Percentiles rank a stretch among this genome's conserved stretches.
phyloP scores from a whole-genome alignment of 1,140 invertebrate genomes.

The Globodera rostochiensis region DNA sequence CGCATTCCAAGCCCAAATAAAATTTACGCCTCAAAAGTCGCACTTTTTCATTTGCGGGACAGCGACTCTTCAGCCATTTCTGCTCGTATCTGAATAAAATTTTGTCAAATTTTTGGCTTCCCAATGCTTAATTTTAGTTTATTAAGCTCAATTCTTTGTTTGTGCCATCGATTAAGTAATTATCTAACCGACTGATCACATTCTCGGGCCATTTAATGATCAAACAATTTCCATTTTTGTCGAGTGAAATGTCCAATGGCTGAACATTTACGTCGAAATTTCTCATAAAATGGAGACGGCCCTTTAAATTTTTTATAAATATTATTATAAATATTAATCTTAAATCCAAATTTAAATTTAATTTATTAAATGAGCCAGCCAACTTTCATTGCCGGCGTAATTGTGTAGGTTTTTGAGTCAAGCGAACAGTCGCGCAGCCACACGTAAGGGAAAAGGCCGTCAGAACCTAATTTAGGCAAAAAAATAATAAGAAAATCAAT shows the following conservation, averaged over 20 bases:
- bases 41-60: constrained; percentile 40
- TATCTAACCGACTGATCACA: constrained; percentile 29
- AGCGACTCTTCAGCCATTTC: constrained; percentile 53
- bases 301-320: constrained; percentile 24
- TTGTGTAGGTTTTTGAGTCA: constrained; percentile 52
- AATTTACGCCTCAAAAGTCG: constrained; percentile 36
- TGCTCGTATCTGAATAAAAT: constrained; percentile 40
- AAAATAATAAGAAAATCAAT: constrained; percentile 2
- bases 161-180: too few species aligned
- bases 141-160: too few species aligned
- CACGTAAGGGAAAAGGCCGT: constrained; percentile 53
- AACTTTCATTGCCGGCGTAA: constrained; percentile 53
- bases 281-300: constrained; percentile 49
- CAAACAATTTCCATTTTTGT: constrained; percentile 24
- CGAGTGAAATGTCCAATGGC: constrained; percentile 11
- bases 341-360: too few species aligned
- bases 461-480: constrained; percentile 33
- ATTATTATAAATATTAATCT: neutral
- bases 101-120: too few species aligned
- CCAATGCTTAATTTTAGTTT: too few species aligned
- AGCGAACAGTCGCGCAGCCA: constrained; percentile 59
- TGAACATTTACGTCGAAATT: constrained; percentile 53
- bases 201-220: constrained; percentile 31
- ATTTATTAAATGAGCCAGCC: neutral
- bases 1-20: constrained; percentile 44